Percentiles rank a stretch among this genome's conserved stretches.
These are phyloP conservation scores for Orthonevra nobilis DNA, from an alignment of 2,888 invertebrate genomes.

Conservation along the genomic window DNA sequence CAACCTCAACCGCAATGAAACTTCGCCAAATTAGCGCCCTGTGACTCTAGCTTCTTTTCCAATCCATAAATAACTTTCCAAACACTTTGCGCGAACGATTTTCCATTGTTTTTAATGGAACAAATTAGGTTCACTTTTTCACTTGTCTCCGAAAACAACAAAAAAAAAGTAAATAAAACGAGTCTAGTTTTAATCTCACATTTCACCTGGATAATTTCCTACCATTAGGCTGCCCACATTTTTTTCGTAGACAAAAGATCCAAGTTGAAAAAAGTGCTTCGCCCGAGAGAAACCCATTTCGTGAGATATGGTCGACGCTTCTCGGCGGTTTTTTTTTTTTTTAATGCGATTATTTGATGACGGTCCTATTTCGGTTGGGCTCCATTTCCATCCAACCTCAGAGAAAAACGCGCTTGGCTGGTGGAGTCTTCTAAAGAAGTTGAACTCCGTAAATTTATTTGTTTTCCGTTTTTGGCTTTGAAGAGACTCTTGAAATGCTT, in stretches of 20 bases:
- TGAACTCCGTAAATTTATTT: conserved; percentile 51
- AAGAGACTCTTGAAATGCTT: conserved; percentile 26
- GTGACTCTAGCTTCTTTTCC: too few species aligned
- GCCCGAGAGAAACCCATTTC: conserved; percentile 35
- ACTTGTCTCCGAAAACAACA: conserved; percentile 24
- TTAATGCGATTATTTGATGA: conserved; percentile 35
- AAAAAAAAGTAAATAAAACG: not conserved
- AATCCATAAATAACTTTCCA: too few species aligned
- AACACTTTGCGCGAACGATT: too few species aligned
- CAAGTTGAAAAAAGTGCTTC: conserved; percentile 19
- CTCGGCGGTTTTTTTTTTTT: conserved; percentile 33
- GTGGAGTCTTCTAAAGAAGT: conserved; percentile 22
- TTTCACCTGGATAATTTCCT: conserved; percentile 33
- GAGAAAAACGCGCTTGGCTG: not conserved
- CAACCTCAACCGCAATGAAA: too few species aligned
- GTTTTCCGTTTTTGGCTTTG: too few species aligned
- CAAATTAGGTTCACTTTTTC: conserved; percentile 35
- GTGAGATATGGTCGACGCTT: conserved; percentile 60
- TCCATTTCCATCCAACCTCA: conserved; percentile 17
- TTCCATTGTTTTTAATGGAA: conserved; percentile 14
- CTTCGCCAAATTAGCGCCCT: too few species aligned
- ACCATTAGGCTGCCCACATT: conserved; percentile 32
- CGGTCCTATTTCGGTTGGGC: conserved; percentile 22
- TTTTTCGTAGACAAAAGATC: conserved; percentile 15
- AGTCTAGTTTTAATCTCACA: conserved; percentile 28